Base-by-base conservation (phyloP, 2,797 vertebrate species). In the Crypturellus tataupa region DNA sequence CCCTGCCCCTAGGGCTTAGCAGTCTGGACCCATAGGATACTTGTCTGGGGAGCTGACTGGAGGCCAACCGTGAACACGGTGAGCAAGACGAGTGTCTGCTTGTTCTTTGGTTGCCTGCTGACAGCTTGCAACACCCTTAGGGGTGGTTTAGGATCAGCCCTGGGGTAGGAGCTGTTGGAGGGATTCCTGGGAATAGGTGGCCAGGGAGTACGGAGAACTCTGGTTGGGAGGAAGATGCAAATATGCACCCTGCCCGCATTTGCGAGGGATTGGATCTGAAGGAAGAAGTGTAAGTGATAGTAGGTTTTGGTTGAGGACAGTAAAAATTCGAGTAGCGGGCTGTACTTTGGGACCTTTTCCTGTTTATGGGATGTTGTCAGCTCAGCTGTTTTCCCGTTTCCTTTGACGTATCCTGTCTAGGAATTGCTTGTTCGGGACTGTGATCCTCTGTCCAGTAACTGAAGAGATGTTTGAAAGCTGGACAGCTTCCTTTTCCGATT, bases 301-400 rank as follows among this genome's bases (percentile, higher is more conserved):
- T 24, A 15, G 18, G 2, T 1, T 55, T 10, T 33, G 35, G 55
- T 72, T 71, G 47, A 40, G 65, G 59, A 75, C 68, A 15, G 59
- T 46, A 70, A 78, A 13, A 51, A 17, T 3, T 3, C 12, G 25
- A 70, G 21, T 6, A n/a, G 29, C 53, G 78, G 69, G 37, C 72
- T 63, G 27, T 77, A 76, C 40, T 23, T 67, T 69, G 42, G 80
- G 59, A 62, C 23, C 62, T 96, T 94, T 97, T 97, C 95, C 96
- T 97, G 94, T 96, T 97, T 94, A 33, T 23, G 59, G 89, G 87
- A 65, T 33, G 2, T 2, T 40, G 78, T 64, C 78, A 85, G 65
- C 58, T 69, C 58, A 7, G 12, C 62, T 70, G 20, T 90, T 83
- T 91, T 97, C 87, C 93, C 85, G 64, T 94, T 97, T 94, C 95